A percentile compares a stretch with the other conserved stretches of the same genome.
Evolutionary conservation across 64 coral and sea anemone genomes (phyloP).

Genomic region (Porites lutea): DNA sequence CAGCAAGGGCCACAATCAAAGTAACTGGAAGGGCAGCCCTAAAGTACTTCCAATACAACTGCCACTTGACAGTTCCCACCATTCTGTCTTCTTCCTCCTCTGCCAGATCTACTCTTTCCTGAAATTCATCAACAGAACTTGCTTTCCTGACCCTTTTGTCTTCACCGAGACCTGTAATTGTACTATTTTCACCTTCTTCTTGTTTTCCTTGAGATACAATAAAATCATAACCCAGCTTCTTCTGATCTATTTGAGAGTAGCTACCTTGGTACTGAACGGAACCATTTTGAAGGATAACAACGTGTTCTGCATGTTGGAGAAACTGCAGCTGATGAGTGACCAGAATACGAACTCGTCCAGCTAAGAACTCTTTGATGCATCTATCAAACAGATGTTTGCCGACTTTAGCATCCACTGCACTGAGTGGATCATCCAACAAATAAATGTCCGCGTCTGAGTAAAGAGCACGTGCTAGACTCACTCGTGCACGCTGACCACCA

Average conservation of each 20-base stretch:
- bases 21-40: slow-evolving; percentile 7
- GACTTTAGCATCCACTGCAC: slow-evolving; percentile 64
- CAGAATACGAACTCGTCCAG: slow-evolving; percentile 26
- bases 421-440: slow-evolving; percentile 57
- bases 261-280: slow-evolving; percentile 12
- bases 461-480: slow-evolving; percentile 37
- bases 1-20: background rate
- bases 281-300: slow-evolving; percentile 41
- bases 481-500: slow-evolving; percentile 43
- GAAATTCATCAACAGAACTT: background rate
- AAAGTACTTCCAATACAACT: slow-evolving; percentile 54
- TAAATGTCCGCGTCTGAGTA: slow-evolving; percentile 51
- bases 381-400: slow-evolving; percentile 36
- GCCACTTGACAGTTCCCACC: slow-evolving; percentile 47
- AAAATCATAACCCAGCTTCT: background rate
- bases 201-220: background rate
- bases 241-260: slow-evolving; percentile 1
- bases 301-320: slow-evolving; percentile 36
- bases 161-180: background rate
- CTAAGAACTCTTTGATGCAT: slow-evolving; percentile 35
- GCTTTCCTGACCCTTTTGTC: background rate
- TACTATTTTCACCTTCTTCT: background rate
- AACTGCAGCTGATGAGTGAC: slow-evolving; percentile 54
- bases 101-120: background rate
- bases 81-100: slow-evolving; percentile 49